Evolutionary conservation across 1,140 invertebrate species (phyloP), one percentile per base, ranked within the genome.

Genomic region (Batillaria attramentaria): DNA sequence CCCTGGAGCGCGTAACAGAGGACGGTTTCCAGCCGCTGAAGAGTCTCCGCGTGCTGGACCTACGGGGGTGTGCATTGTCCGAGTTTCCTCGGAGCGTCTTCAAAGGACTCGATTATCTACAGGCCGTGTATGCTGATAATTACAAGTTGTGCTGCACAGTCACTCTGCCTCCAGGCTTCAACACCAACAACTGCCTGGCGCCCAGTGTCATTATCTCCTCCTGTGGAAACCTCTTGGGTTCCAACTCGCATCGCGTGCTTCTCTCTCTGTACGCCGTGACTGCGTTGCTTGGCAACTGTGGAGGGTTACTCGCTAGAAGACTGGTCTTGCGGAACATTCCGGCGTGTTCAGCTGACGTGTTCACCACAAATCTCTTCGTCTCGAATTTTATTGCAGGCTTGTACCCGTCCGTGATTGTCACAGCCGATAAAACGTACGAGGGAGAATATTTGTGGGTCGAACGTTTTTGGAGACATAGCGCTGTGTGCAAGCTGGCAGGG

Each of bases 201-300:
- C 70, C 70, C 10, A 31, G 42, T n/a, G 70, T 50, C 41, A 33
- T 31, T 13, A 72, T 72, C n/a, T 72, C 70, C 10, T 72, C 70
- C 5, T 72, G 70, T 18, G 3, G 33, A 33, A 0, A 8, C 31
- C n/a, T 72, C 20, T 43, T 72, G 4, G 8, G 70, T 2, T 72
- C 70, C 6, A 18, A n/a, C 13, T n/a, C 35, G 8, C 20, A 13
- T 20, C 16, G 70, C 10, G 28, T 50, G 0, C 6, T 46, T 33
- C 3, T 72, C 20, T 41, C 43, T 20, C n/a, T 72, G n/a, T 72
- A 3, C 33, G n/a, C 43, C n/a, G 13, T 33, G 46, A 1, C 35
- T 18, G 70, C 83, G 3, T 24, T 86, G 20, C n/a, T 77, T 20
- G 85, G 83, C 8, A 86, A 86, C 79, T 18, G 77, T 16, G 37